phyloP scores from a whole-genome alignment of 2,113 vertebrate species.

The Scophthalmus maximus region DNA sequence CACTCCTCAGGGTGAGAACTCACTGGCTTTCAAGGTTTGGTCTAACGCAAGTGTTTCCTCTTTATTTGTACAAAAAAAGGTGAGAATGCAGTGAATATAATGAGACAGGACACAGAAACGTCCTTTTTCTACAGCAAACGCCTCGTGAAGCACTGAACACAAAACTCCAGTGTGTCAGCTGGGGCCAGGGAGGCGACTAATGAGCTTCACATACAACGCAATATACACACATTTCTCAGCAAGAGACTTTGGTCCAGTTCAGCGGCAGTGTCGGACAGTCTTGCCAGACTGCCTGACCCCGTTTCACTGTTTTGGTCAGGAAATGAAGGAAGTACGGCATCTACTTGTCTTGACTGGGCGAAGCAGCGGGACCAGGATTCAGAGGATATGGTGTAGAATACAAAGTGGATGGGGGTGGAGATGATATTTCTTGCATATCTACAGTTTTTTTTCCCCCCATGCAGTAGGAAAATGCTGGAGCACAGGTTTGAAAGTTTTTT shows the following conservation, averaged over 20 bases:
- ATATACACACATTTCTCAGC: conserved; percentile 7
- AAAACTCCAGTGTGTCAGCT: conserved; percentile 25
- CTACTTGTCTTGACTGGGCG: conserved; percentile 53
- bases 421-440: conserved; percentile 47
- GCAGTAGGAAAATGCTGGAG: conserved; percentile 23
- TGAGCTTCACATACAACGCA: conserved; percentile 3
- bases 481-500: background rate
- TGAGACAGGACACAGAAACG: conserved; percentile 8
- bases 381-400: conserved; percentile 53
- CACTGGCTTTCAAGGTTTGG: conserved; percentile 45
- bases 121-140: conserved; percentile 32
- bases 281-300: conserved; percentile 32
- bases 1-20: conserved; percentile 29
- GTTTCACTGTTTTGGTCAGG: conserved; percentile 53
- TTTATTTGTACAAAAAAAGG: conserved; percentile 49
- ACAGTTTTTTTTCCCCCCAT: conserved; percentile 45
- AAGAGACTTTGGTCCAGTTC: conserved; percentile 14
- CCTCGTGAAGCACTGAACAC: conserved; percentile 42
- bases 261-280: conserved; percentile 22
- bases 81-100: conserved; percentile 30
- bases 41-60: conserved; percentile 46
- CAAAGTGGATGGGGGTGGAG: conserved; percentile 40
- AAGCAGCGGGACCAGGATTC: conserved; percentile 58
- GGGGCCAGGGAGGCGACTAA: conserved; percentile 27
- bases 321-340: conserved; percentile 66